phyloP scores from a whole-genome alignment of 2,888 invertebrate genomes.

The Bedellia somnulentella region DNA sequence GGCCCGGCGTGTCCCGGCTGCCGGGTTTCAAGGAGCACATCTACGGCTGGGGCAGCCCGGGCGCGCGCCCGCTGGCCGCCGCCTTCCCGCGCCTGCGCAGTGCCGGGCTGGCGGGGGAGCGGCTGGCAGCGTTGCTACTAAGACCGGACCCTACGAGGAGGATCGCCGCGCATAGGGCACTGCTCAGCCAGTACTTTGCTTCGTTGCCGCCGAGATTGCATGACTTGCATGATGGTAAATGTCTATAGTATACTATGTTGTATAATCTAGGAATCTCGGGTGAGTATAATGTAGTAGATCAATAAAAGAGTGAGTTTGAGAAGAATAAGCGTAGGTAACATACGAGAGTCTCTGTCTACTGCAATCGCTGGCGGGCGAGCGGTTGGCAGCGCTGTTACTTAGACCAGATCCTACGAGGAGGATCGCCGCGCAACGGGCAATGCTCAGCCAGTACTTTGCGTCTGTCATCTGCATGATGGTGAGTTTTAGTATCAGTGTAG shows the following conservation, averaged over 20 bases:
- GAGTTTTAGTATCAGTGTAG: too few relatives aligned
- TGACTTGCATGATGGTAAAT: slow-evolving; percentile 92
- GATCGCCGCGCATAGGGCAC: slow-evolving; percentile 84
- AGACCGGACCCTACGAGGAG: slow-evolving; percentile 85
- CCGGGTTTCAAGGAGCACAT: slow-evolving; percentile 81
- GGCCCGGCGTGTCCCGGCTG: slow-evolving; percentile 87
- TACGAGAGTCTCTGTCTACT: too few relatives aligned
- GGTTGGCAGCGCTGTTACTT: slow-evolving; percentile 81
- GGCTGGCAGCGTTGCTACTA: slow-evolving; percentile 81
- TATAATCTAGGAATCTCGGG: too few relatives aligned
- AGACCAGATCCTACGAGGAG: slow-evolving; percentile 85
- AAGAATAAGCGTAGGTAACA: too few relatives aligned
- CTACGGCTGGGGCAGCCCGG: slow-evolving; percentile 64
- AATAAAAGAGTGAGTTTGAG: too few relatives aligned
- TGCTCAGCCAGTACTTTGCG: slow-evolving; percentile 88
- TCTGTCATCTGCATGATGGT: too few relatives aligned
- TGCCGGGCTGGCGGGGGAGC: slow-evolving; percentile 84
- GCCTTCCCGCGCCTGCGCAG: slow-evolving; percentile 90
- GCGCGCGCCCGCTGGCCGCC: slow-evolving; percentile 76
- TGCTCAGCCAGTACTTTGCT: slow-evolving; percentile 88
- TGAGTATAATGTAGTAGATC: too few relatives aligned
- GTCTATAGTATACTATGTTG: too few relatives aligned
- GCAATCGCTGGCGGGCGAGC: too few relatives aligned
- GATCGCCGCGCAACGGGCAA: slow-evolving; percentile 84
- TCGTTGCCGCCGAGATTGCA: slow-evolving; percentile 86